phyloP scores from a whole-genome alignment of 64 coral and sea anemone genomes.

The Stichodactyla mertensii region DNA sequence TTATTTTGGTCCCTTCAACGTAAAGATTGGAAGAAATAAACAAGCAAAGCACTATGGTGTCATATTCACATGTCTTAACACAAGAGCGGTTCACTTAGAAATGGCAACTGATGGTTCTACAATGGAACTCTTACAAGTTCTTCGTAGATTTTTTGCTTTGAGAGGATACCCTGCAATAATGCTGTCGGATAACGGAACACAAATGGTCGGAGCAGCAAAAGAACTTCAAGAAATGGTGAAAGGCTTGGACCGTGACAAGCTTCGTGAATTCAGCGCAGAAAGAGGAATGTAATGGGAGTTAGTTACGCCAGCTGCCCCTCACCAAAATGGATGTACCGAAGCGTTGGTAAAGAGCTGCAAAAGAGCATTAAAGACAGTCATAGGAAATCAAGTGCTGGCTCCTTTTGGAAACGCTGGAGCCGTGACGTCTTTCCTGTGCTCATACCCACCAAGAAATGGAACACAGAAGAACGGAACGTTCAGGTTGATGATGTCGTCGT shows the following conservation, averaged over 20 bases:
- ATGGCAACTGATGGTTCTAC: slow-evolving; percentile 13
- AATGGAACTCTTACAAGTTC: slow-evolving; percentile 30
- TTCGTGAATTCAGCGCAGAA: slow-evolving; percentile 21
- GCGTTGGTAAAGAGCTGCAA: slow-evolving; percentile 17
- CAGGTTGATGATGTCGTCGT: not conserved
- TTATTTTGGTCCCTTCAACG: too few species aligned
- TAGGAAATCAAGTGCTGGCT: slow-evolving; percentile 34
- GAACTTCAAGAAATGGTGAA: slow-evolving; percentile 32
- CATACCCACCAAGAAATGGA: not conserved
- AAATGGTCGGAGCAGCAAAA: slow-evolving; percentile 30
- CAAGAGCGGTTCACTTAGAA: slow-evolving; percentile 1
- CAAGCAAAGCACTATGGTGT: too few species aligned
- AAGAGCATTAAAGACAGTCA: slow-evolving; percentile 20
- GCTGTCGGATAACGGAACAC: slow-evolving; percentile 38
- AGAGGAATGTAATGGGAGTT: slow-evolving; percentile 33
- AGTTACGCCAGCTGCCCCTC: slow-evolving; percentile 13
- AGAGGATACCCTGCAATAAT: slow-evolving; percentile 24
- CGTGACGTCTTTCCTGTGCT: slow-evolving; percentile 1
- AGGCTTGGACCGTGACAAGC: not conserved
- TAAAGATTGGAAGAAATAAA: too few species aligned
- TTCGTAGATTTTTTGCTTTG: not conserved
- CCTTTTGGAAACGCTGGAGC: slow-evolving; percentile 27
- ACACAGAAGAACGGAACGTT: not conserved
- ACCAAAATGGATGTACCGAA: slow-evolving; percentile 1
- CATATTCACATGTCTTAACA: slow-evolving; percentile 13